Evolutionary conservation across 2,797 vertebrate genomes (phyloP).

Genomic region (Coregonus ussuriensis): DNA sequence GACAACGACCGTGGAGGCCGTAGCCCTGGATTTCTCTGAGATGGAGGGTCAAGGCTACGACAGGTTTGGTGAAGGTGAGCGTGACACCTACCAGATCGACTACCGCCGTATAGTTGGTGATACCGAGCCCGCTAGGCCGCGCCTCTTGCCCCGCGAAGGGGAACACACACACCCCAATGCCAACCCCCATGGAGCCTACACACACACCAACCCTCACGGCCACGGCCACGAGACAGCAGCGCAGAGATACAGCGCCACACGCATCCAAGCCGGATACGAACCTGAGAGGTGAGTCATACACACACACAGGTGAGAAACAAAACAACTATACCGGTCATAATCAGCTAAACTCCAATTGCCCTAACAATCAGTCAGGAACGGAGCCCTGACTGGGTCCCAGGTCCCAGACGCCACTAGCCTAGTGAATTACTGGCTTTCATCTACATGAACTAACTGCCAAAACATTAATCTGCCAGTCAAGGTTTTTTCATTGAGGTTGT

Average conservation of each 20-base stretch:
- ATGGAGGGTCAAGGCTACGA: conserved; percentile 79
- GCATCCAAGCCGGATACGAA: conserved; percentile 89
- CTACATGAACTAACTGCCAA: no score
- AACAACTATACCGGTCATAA: no score
- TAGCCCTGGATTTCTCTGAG: conserved; percentile 72
- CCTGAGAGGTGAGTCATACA: conserved; percentile 85
- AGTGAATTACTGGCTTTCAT: no score
- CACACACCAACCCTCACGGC: conserved; percentile 70
- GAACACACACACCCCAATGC: conserved; percentile 60
- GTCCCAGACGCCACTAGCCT: no score
- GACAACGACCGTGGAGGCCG: conserved; percentile 29
- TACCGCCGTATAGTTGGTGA: conserved; percentile 84
- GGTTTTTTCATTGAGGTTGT: conserved; percentile 20
- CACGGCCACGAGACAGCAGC: conserved; percentile 88
- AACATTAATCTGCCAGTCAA: no score
- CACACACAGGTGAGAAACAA: neutral
- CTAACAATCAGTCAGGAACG: no score
- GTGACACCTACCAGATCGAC: conserved; percentile 80
- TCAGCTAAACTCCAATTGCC: no score
- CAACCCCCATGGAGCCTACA: conserved; percentile 51
- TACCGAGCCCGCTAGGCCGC: conserved; percentile 73
- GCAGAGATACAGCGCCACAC: conserved; percentile 86
- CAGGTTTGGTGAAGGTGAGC: conserved; percentile 69
- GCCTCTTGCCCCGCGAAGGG: conserved; percentile 60
- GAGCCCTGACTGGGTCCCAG: no score